Evolutionary conservation across 2,888 invertebrate species (phyloP).

Genomic region (Aphidius colemani): DNA sequence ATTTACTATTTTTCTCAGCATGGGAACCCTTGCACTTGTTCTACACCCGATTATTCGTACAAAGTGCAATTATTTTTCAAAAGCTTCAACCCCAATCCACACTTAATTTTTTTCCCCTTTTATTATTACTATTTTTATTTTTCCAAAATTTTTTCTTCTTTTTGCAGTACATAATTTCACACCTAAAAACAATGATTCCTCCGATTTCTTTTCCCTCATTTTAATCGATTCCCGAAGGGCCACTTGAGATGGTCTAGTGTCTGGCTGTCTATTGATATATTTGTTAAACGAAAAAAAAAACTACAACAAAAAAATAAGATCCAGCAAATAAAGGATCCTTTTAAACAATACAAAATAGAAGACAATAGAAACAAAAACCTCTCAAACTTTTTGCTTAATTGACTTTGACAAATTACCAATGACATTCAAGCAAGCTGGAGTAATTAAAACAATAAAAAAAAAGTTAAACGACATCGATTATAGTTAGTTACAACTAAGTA

Average conservation of each 20-base stretch:
- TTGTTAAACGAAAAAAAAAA: slow-evolving; percentile 10
- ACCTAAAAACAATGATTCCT: slow-evolving; percentile 16
- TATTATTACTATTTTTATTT: no score
- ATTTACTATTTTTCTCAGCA: neutral
- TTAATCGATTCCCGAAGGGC: slow-evolving; percentile 9
- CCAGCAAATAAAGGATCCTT: neutral
- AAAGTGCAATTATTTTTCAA: slow-evolving; percentile 16
- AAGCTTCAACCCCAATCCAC: neutral
- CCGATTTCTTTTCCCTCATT: slow-evolving; percentile 12
- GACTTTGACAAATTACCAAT: no score
- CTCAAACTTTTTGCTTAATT: no score
- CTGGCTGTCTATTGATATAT: slow-evolving; percentile 35
- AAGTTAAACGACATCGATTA: no score
- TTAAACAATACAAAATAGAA: slow-evolving; percentile 4
- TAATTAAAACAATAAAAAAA: no score
- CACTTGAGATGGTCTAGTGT: slow-evolving; percentile 27
- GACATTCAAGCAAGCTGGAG: no score
- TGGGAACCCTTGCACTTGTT: slow-evolving; percentile 4
- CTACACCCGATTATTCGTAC: neutral
- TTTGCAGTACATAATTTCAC: slow-evolving; percentile 3
- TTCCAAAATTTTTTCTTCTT: neutral
- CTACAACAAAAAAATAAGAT: slow-evolving; percentile 18
- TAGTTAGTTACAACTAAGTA: no score
- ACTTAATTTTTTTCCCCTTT: neutral
- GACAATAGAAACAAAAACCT: no score